Percentiles rank a stretch among this genome's conserved stretches.
phyloP scores from a whole-genome alignment of 2,113 vertebrate genomes.

The Ascaphus truei region DNA sequence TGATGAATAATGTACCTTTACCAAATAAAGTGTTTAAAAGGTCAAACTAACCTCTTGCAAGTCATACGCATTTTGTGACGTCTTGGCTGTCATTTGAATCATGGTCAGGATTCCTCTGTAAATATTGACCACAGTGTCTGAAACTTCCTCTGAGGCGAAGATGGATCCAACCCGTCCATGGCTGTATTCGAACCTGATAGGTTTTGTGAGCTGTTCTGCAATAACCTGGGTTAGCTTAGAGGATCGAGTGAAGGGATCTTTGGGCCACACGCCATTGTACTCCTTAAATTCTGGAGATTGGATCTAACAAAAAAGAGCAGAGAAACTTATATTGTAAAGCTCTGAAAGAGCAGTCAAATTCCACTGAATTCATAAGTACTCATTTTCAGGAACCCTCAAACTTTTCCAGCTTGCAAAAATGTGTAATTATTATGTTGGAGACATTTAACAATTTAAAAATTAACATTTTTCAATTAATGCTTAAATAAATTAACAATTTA shows the following conservation, averaged over 20 bases:
- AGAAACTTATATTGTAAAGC: no score
- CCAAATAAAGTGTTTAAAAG: not conserved
- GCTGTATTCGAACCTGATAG: conserved; percentile 68
- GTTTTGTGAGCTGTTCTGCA: conserved; percentile 47
- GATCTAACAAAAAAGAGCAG: conserved; percentile 57
- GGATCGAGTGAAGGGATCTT: conserved; percentile 51
- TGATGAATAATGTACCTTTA: not conserved
- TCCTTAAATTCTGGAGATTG: conserved; percentile 54
- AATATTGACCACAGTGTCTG: conserved; percentile 60
- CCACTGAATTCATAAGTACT: no score
- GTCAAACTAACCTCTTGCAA: conserved; percentile 64
- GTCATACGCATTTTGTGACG: conserved; percentile 70
- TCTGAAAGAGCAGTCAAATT: no score
- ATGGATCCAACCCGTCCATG: conserved; percentile 63
- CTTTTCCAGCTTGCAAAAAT: no score
- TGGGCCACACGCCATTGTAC: conserved; percentile 66
- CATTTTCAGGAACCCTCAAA: no score
- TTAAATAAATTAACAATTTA: no score
- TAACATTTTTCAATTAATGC: no score
- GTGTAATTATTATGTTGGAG: no score
- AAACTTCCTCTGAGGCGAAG: conserved; percentile 55
- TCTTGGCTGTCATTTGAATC: conserved; percentile 69
- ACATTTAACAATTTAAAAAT: no score
- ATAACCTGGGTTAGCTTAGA: conserved; percentile 57
- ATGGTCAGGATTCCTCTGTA: conserved; percentile 67